Conservation (phyloP, 1,140 invertebrate species). For the Oncopodura yosiiana region DNA sequence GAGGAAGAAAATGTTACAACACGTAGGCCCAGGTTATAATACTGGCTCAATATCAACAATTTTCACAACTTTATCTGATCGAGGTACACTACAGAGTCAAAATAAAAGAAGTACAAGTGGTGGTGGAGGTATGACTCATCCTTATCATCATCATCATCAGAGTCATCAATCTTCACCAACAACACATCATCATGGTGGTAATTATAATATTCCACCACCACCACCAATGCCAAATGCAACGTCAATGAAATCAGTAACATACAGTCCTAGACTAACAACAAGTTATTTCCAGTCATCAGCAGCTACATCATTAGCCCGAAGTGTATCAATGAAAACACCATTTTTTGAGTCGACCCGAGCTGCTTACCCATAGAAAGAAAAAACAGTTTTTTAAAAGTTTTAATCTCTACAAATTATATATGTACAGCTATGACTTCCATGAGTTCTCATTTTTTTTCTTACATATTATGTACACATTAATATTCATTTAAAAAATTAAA, state of each 20-base stretch:
- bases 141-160: not conserved
- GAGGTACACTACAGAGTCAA: conserved; percentile 33
- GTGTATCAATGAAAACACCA: conserved; percentile 35
- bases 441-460: too few relatives aligned
- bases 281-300: conserved; percentile 34
- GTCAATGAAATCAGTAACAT: conserved; percentile 30
- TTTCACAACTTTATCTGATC: conserved; percentile 34
- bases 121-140: not conserved
- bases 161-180: conserved; percentile 5
- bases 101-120: conserved; percentile 9
- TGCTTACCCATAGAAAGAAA: conserved; percentile 35
- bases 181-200: conserved; percentile 2
- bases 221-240: conserved; percentile 20
- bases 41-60: conserved; percentile 35
- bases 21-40: conserved; percentile 33
- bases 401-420: too few relatives aligned
- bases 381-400: too few relatives aligned
- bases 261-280: conserved; percentile 31
- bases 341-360: conserved; percentile 27
- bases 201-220: conserved; percentile 18
- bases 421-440: too few relatives aligned
- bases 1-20: conserved; percentile 30
- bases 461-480: too few relatives aligned
- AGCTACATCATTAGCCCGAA: conserved; percentile 32
- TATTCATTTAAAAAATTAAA: too few relatives aligned